phyloP scores from a whole-genome alignment of 2,113 vertebrate genomes.

The Petrocephalus zakoni region DNA sequence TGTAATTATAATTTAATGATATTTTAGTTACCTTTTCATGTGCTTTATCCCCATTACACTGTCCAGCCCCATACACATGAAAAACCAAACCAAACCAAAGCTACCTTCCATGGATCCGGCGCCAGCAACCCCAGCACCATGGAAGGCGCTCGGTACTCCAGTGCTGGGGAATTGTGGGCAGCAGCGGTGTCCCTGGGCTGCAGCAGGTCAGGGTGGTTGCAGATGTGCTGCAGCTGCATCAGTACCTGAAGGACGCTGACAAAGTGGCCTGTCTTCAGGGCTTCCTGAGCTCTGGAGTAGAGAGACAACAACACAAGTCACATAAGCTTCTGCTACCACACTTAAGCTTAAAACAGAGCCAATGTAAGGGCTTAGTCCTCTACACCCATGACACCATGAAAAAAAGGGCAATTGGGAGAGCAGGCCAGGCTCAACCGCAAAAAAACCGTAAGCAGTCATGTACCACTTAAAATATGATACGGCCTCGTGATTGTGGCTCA shows the following conservation, averaged over 20 bases:
- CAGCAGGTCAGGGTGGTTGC: slow-evolving; percentile 86
- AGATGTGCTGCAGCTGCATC: slow-evolving; percentile 84
- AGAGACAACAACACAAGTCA: not conserved
- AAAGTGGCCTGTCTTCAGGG: slow-evolving; percentile 84
- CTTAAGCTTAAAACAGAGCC: not conserved
- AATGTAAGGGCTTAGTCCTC: not conserved
- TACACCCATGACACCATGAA: not conserved
- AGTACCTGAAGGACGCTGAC: slow-evolving; percentile 84
- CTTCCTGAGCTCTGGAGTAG: slow-evolving; percentile 73
- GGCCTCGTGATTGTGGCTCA: not conserved
- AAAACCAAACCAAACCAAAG: not conserved
- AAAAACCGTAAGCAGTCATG: not conserved
- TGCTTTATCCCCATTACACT: not conserved
- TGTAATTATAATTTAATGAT: not conserved
- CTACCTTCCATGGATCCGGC: slow-evolving; percentile 68
- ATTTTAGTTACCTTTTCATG: not conserved
- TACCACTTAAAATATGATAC: not conserved
- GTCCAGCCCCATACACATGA: not conserved
- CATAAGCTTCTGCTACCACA: not conserved
- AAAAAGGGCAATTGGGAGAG: not conserved
- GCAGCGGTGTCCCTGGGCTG: slow-evolving; percentile 65
- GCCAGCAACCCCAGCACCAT: slow-evolving; percentile 70
- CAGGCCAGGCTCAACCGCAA: not conserved
- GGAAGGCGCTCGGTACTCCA: slow-evolving; percentile 72
- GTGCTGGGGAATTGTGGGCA: slow-evolving; percentile 64